Evolutionary conservation across 2,113 vertebrate genomes (phyloP).

Genomic region (Catharus fuscescens): DNA sequence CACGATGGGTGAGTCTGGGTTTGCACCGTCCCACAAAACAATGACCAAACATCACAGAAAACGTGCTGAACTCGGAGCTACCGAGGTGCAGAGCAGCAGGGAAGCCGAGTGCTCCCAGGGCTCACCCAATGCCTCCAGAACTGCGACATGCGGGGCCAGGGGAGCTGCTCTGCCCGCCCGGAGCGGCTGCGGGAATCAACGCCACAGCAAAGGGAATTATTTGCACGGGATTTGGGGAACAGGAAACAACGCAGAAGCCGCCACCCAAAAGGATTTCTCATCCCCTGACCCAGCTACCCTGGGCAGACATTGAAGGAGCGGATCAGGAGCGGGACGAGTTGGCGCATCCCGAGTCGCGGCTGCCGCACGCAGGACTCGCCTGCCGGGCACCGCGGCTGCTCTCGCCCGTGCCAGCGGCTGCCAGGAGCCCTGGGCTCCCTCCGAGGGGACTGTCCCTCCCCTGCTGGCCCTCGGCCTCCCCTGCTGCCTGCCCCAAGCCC

Average conservation of each 20-base stretch:
- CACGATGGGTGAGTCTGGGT: rapidly evolving
- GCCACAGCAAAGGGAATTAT: background rate
- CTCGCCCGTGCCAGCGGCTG: rapidly evolving
- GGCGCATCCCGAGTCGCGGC: background rate
- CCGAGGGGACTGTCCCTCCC: background rate
- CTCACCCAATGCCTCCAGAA: background rate
- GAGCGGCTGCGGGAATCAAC: rapidly evolving
- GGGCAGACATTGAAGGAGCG: background rate
- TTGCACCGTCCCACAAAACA: background rate
- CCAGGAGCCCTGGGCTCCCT: rapidly evolving
- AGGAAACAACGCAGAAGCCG: background rate
- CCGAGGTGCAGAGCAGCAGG: background rate
- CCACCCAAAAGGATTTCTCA: background rate
- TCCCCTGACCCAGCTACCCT: background rate
- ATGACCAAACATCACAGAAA: background rate
- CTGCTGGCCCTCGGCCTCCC: background rate
- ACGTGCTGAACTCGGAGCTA: background rate
- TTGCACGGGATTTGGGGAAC: background rate
- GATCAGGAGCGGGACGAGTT: rapidly evolving
- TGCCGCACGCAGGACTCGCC: background rate
- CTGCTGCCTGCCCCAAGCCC: rapidly evolving
- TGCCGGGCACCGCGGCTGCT: rapidly evolving
- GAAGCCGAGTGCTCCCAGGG: background rate
- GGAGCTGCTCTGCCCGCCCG: rapidly evolving
- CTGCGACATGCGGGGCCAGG: rapidly evolving